phyloP scores from a whole-genome alignment of 2,113 vertebrate species.

The Scolopax mira region DNA sequence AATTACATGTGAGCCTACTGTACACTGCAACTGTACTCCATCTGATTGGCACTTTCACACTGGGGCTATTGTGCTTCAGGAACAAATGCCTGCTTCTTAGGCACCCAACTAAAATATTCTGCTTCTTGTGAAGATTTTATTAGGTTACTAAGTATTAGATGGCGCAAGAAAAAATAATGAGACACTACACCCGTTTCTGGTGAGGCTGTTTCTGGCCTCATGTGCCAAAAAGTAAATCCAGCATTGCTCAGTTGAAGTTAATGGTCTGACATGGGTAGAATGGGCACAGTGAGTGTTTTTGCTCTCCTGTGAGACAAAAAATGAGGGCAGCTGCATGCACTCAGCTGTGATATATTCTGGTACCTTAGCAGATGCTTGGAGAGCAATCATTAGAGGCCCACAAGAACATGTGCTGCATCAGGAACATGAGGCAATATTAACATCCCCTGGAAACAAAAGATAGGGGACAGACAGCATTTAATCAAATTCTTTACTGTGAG shows the following conservation, averaged over 20 bases:
- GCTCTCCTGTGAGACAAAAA: not conserved
- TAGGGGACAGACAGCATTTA: not conserved
- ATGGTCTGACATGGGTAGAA: not conserved
- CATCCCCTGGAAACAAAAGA: not conserved
- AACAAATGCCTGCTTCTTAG: conserved; percentile 45
- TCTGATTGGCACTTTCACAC: conserved; percentile 53
- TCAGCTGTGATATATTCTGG: not conserved
- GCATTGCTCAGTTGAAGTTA: not conserved
- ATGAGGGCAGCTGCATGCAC: not conserved
- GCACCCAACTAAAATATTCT: conserved; percentile 49
- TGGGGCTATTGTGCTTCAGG: conserved; percentile 38
- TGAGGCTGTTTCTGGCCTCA: not conserved
- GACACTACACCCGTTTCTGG: not conserved
- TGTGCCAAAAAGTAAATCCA: not conserved
- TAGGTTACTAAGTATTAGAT: conserved; percentile 16
- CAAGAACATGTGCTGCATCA: not conserved
- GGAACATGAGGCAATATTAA: not conserved
- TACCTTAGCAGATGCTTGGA: not conserved
- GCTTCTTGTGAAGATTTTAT: conserved; percentile 32
- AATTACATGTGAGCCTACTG: conserved; percentile 46
- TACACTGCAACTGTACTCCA: not conserved
- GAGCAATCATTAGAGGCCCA: not conserved
- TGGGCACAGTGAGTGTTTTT: not conserved
- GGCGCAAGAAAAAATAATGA: not conserved
- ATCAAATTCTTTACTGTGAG: not conserved